Conservation (phyloP, 2,888 invertebrate genomes). For the Drosophila percnosoma region DNA sequence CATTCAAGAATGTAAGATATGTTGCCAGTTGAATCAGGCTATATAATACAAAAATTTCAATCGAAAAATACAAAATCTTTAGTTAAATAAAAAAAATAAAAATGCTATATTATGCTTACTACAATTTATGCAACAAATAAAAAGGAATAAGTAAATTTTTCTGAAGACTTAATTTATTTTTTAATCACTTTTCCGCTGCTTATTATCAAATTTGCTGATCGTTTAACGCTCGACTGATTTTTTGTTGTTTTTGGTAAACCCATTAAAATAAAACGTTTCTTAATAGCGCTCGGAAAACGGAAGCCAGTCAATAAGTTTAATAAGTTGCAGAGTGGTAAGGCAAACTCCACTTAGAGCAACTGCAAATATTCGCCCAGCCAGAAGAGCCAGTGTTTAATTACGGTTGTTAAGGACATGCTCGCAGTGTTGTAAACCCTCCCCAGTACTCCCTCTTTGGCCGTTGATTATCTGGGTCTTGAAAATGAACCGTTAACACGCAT, state of each 20-base stretch:
- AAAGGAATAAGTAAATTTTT: background rate
- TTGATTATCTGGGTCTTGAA: conserved; percentile 39
- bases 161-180: background rate
- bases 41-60: background rate
- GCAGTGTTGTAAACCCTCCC: background rate
- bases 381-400: conserved; percentile 27
- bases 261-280: conserved; percentile 1
- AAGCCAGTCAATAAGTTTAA: conserved; percentile 16
- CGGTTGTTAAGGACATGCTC: conserved; percentile 20
- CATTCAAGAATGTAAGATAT: background rate
- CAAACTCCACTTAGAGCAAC: conserved; percentile 8
- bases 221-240: background rate
- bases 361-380: background rate
- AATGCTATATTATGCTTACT: background rate
- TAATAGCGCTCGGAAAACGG: conserved; percentile 1
- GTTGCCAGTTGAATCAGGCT: background rate
- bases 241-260: background rate
- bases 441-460: background rate
- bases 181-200: background rate
- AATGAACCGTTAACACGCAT: conserved; percentile 44
- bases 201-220: conserved; percentile 2
- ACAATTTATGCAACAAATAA: background rate
- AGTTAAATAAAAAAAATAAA: background rate
- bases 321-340: conserved; percentile 13
- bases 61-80: background rate